Conservation (phyloP, 1,140 invertebrate genomes). For the Bombus cullumanus region DNA sequence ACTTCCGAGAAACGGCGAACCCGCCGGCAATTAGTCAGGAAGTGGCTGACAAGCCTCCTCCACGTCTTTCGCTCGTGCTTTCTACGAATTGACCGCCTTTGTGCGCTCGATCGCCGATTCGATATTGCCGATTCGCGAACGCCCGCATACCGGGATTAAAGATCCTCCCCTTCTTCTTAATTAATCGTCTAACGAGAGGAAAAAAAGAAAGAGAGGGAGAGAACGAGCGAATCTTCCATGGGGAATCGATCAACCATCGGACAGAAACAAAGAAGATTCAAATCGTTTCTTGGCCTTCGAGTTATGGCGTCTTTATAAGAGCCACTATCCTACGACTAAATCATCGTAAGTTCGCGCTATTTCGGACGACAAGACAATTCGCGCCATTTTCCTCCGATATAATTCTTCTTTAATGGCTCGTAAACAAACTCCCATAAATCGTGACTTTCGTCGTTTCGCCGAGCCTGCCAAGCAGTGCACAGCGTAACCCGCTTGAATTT, state of each 20-base stretch:
- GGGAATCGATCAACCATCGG: neutral
- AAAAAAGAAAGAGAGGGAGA: neutral
- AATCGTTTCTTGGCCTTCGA: neutral
- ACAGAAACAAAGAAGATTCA: neutral
- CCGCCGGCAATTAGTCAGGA: slow-evolving; percentile 72
- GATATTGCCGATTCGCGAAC: slow-evolving; percentile 33
- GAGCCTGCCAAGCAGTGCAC: neutral
- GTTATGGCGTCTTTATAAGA: slow-evolving; percentile 4
- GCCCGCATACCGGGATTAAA: slow-evolving; percentile 48
- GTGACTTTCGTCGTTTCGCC: slow-evolving; percentile 31
- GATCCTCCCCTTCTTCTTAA: slow-evolving; percentile 46
- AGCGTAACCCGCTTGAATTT: neutral
- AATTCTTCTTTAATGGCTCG: slow-evolving; percentile 30
- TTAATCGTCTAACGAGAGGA: slow-evolving; percentile 27
- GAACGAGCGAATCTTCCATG: no score
- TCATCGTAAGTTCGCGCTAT: slow-evolving; percentile 30
- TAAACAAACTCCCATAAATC: slow-evolving; percentile 45
- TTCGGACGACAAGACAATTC: slow-evolving; percentile 19
- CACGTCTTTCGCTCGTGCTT: slow-evolving; percentile 57
- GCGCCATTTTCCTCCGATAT: no score
- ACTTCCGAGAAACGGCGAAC: slow-evolving; percentile 68
- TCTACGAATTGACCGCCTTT: slow-evolving; percentile 57
- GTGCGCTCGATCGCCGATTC: slow-evolving; percentile 49
- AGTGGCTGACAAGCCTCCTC: slow-evolving; percentile 70
- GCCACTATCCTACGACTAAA: slow-evolving; percentile 22